phyloP scores from a whole-genome alignment of 1,140 invertebrate genomes.

The Physella acuta region DNA sequence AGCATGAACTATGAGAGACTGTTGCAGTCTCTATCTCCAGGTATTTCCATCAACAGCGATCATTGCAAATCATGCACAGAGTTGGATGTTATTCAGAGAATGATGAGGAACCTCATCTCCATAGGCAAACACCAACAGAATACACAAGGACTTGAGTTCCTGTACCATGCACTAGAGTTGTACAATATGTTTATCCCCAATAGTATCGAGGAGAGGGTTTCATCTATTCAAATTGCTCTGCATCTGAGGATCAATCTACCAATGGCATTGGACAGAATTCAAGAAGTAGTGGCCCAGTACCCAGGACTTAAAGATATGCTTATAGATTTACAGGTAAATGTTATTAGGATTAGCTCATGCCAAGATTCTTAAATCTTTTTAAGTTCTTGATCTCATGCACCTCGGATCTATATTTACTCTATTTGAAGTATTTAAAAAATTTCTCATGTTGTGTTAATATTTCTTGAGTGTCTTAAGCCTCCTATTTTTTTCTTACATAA shows the following conservation, averaged over 20 bases:
- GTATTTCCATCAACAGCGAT: background rate
- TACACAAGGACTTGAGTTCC: background rate
- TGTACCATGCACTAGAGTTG: background rate
- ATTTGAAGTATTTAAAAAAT: too few species aligned
- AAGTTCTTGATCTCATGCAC: too few species aligned
- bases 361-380: too few species aligned
- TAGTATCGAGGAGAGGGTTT: background rate
- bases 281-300: background rate
- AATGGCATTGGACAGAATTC: constrained; percentile 3
- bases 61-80: constrained; percentile 7
- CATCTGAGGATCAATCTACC: background rate
- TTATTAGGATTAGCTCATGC: too few species aligned
- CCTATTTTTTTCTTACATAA: too few species aligned
- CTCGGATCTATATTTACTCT: too few species aligned
- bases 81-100: constrained; percentile 1
- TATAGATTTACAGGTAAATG: constrained; percentile 4
- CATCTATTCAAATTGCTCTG: background rate
- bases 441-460: too few species aligned
- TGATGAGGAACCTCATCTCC: constrained; percentile 5
- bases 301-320: background rate
- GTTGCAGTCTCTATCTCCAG: background rate
- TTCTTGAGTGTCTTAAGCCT: too few species aligned
- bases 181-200: background rate
- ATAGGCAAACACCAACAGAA: background rate
- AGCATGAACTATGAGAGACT: constrained; percentile 5